These are phyloP conservation scores for Upupa epops DNA, from an alignment of 2,113 vertebrate genomes.

Conservation along the genomic window DNA sequence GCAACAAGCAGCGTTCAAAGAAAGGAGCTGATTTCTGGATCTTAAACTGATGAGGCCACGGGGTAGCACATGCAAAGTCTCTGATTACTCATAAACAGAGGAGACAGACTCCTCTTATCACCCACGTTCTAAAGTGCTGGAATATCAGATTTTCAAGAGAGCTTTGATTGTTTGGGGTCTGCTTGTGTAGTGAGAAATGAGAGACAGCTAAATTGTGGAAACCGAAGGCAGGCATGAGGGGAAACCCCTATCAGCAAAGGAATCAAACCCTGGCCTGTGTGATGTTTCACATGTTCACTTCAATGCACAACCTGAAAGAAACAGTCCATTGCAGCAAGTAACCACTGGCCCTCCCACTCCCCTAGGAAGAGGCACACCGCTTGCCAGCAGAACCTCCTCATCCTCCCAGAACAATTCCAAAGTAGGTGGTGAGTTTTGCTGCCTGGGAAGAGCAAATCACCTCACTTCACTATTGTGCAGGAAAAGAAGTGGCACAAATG, in stretches of 20 bases:
- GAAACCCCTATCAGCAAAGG: background rate
- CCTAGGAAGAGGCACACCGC: background rate
- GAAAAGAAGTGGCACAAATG: background rate
- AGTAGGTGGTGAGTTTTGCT: background rate
- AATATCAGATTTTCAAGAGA: constrained; percentile 1
- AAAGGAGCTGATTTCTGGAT: constrained; percentile 1
- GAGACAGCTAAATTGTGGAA: background rate
- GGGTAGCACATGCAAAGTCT: background rate
- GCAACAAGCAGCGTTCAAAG: background rate
- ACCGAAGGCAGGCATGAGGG: background rate
- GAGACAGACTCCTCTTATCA: background rate
- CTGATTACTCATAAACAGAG: background rate
- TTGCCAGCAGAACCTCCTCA: background rate
- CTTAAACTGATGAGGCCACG: background rate
- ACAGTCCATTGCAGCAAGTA: rapidly evolving
- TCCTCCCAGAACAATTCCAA: background rate
- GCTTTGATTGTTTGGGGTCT: constrained; percentile 7
- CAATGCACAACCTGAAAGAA: background rate
- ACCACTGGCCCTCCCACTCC: background rate
- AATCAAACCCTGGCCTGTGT: background rate
- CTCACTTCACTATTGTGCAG: background rate
- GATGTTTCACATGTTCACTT: background rate
- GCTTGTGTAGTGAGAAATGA: background rate
- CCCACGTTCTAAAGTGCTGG: background rate
- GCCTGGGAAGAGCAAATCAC: background rate